These are phyloP conservation scores for Paramisgurnus dabryanus DNA, from an alignment of 2,113 vertebrate genomes.

Conservation along the genomic window DNA sequence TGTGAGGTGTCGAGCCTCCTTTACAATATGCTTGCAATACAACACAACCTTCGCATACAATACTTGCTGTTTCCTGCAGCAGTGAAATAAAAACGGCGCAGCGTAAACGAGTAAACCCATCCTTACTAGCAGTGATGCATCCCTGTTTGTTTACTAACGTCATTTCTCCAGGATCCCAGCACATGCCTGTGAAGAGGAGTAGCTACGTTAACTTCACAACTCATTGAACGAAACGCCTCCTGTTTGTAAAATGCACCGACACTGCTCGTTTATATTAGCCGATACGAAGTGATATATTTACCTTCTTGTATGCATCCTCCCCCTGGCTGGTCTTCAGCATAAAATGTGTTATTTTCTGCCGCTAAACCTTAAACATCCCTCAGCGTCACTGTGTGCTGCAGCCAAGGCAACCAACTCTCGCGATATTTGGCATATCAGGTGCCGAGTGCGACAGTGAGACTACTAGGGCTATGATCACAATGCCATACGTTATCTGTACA, in stretches of 20 bases:
- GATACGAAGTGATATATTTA: background rate
- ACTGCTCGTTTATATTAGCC: background rate
- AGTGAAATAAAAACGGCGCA: background rate
- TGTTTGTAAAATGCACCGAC: background rate
- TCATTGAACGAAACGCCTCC: constrained; percentile 5
- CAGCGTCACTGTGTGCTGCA: constrained; percentile 55
- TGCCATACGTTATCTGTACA: too few relatives aligned
- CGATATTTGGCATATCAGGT: constrained; percentile 42
- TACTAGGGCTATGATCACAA: background rate
- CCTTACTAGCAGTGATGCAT: background rate
- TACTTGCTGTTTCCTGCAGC: too few relatives aligned
- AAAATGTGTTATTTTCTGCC: constrained; percentile 28
- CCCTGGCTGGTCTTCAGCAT: background rate
- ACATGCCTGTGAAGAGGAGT: constrained; percentile 28
- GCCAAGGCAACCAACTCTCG: constrained; percentile 57
- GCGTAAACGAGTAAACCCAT: background rate
- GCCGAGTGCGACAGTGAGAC: constrained; percentile 25
- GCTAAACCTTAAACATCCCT: constrained; percentile 47
- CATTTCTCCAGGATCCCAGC: constrained; percentile 4
- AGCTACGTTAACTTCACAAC: constrained; percentile 37
- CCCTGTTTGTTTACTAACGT: constrained; percentile 39
- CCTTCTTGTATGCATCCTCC: constrained; percentile 1
- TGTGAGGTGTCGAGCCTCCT: constrained; percentile 18
- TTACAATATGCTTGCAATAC: background rate
- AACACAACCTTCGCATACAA: background rate